Base-by-base conservation (phyloP, 2,113 vertebrate genomes). In the Hepsetus odoe region DNA sequence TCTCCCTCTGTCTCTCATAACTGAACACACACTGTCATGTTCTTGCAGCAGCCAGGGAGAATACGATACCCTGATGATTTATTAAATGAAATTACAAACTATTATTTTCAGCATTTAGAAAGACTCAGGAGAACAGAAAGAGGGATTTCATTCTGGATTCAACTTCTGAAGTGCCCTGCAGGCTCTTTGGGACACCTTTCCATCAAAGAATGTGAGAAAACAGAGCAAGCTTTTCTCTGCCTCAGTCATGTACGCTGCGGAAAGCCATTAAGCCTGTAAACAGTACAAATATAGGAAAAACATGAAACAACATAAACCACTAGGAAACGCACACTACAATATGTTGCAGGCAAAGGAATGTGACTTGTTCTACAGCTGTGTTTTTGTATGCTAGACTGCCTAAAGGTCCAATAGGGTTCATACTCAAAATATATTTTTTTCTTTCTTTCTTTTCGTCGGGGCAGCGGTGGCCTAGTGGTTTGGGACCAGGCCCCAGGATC, bases 31-130 rank as follows among this genome's bases (percentile, higher is more conserved):
- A 40, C 28, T 42, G 33, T 20, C 53, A 35, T 28, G 46, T 65
- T 53, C 46, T 51, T 65, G 32, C 32, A 9, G 12, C 32, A 38
- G 18, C 2, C 49, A 46, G 4, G 53, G 18, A 55, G 68, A 38
- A 76, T 22, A 64, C 64, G 40, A 59, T 13, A 30, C 49, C 35
- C 26, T 35, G 5, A 66, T 68, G 24, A 42, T 61, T 32, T 32
- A 58, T 66, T 56, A 58, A 46, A 32, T 38, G 61, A 67, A 74
- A 80, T 44, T 66, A 74, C n/a, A 30, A 42, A 11, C 46, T 33
- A 61, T 74, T 69, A 80, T 74, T 68, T 74, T 74, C 53, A 74
- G 71, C 44, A 42, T 44, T 74, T 33, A 28, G 16, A 22, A 62
- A 18, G 40, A 71, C 12, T n/a, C 3, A 2, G 7, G 20, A 44